phyloP scores from a whole-genome alignment of 1,140 invertebrate genomes.

The Gonioctena quinquepunctata region DNA sequence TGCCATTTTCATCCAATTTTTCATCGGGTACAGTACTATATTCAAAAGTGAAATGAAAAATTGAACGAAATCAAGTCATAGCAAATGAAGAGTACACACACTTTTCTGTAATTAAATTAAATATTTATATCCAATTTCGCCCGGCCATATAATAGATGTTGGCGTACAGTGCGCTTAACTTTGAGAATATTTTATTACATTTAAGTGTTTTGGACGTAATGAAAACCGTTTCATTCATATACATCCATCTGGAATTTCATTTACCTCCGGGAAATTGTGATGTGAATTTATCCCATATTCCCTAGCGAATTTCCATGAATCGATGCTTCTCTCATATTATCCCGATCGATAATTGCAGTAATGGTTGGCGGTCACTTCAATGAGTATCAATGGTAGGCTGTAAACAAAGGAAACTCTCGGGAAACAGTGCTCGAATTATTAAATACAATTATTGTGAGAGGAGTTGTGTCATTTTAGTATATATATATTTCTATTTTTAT shows the following conservation, averaged over 20 bases:
- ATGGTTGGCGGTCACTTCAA: no score
- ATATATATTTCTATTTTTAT: no score
- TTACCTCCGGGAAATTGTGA: not conserved
- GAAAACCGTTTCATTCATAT: conserved; percentile 18
- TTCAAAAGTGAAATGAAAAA: not conserved
- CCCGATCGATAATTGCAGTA: no score
- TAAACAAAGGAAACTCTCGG: no score
- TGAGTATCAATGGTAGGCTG: no score
- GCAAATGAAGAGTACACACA: conserved; percentile 25
- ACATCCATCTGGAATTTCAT: conserved; percentile 1
- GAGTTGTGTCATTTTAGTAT: no score
- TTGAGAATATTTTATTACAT: conserved; percentile 27
- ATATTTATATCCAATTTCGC: conserved; percentile 25
- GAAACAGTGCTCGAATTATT: no score
- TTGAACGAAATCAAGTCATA: conserved; percentile 15
- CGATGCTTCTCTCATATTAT: not conserved
- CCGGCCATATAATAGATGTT: conserved; percentile 17
- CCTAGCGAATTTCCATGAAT: not conserved
- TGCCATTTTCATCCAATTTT: no score
- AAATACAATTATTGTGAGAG: no score
- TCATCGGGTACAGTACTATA: no score
- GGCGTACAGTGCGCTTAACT: conserved; percentile 20
- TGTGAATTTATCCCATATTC: not conserved
- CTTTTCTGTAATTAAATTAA: conserved; percentile 29
- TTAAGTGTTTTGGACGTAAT: conserved; percentile 26